Evolutionary conservation across 1,140 invertebrate genomes (phyloP).

Genomic region (Episyrphus balteatus): DNA sequence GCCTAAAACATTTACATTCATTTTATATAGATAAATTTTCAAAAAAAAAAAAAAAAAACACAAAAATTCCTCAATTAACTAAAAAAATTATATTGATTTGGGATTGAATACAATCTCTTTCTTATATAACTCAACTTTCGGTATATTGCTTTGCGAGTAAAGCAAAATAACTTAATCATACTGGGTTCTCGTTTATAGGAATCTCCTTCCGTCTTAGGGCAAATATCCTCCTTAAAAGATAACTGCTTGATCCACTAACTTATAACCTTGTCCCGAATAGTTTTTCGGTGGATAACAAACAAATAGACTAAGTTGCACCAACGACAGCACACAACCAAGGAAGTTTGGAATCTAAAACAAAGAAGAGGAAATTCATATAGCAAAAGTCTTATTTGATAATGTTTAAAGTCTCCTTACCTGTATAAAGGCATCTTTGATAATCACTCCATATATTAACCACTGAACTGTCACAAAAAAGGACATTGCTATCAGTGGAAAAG

Average conservation of each 20-base stretch:
- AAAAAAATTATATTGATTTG: no score
- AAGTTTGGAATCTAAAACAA: constrained; percentile 56
- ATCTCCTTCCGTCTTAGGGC: no score
- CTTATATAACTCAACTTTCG: no score
- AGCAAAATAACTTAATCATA: no score
- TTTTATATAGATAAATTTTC: no score
- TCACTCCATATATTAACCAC: constrained; percentile 63
- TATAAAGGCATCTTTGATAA: constrained; percentile 60
- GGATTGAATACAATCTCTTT: no score
- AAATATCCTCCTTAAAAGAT: constrained; percentile 12
- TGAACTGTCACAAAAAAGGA: constrained; percentile 61
- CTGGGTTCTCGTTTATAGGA: no score
- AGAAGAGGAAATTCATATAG: constrained; percentile 4
- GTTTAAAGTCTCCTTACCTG: constrained; percentile 39
- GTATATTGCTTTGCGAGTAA: no score
- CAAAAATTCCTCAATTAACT: no score
- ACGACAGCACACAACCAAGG: constrained; percentile 53
- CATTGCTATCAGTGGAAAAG: constrained; percentile 64
- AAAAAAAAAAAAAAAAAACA: no score
- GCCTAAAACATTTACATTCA: no score
- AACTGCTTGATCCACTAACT: constrained; percentile 27
- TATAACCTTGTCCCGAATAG: constrained; percentile 29
- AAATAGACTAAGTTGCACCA: constrained; percentile 58
- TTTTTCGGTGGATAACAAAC: constrained; percentile 50
- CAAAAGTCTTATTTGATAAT: constrained; percentile 4